These are phyloP conservation scores for Pterostichus madidus DNA, from an alignment of 2,888 invertebrate genomes.

Conservation along the genomic window DNA sequence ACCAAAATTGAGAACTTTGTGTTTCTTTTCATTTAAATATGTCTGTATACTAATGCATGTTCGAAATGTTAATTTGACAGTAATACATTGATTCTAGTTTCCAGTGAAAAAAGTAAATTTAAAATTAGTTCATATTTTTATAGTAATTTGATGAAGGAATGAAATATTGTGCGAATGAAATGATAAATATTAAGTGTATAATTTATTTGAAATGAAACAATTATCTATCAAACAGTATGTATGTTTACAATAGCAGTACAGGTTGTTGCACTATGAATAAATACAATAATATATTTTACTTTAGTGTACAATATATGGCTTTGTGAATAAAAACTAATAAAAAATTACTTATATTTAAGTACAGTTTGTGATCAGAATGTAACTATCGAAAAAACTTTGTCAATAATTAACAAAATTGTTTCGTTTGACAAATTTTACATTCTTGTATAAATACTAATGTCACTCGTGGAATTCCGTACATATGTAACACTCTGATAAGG, in stretches of 20 bases:
- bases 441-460: slow-evolving; percentile 49
- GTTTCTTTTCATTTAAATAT: no score
- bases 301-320: slow-evolving; percentile 64
- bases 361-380: slow-evolving; percentile 53
- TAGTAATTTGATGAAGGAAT: background rate
- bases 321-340: slow-evolving; percentile 63
- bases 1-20: no score
- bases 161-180: background rate
- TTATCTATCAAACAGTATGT: slow-evolving; percentile 62
- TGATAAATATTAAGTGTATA: slow-evolving; percentile 24
- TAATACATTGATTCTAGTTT: no score
- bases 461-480: slow-evolving; percentile 55
- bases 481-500: slow-evolving; percentile 63
- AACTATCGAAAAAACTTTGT: slow-evolving; percentile 34
- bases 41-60: no score
- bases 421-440: slow-evolving; percentile 23
- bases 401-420: slow-evolving; percentile 20
- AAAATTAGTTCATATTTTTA: background rate
- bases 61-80: no score
- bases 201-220: slow-evolving; percentile 63
- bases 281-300: slow-evolving; percentile 62
- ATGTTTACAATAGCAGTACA: slow-evolving; percentile 65
- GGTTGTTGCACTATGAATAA: slow-evolving; percentile 58
- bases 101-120: background rate
- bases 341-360: slow-evolving; percentile 63